phyloP scores from a whole-genome alignment of 2,888 invertebrate species.

The Acleris cristana region DNA sequence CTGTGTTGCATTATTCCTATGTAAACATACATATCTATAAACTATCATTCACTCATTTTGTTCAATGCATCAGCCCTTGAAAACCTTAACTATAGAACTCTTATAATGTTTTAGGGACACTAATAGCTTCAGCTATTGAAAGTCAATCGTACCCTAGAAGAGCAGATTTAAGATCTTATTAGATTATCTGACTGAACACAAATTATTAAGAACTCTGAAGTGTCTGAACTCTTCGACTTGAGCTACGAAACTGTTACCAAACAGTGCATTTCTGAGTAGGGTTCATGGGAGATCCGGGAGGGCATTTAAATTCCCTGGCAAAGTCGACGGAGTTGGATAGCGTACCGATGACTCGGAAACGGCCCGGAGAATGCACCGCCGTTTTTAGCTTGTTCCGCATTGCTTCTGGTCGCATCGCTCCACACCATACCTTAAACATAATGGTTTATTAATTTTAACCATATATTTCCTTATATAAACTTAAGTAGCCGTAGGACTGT shows the following conservation, averaged over 20 bases:
- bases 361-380: slow-evolving; percentile 92
- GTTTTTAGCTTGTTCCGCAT: slow-evolving; percentile 91
- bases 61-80: neutral
- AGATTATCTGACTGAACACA: too few relatives aligned
- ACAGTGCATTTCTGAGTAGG: slow-evolving; percentile 90
- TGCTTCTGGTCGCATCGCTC: slow-evolving; percentile 91
- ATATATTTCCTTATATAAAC: too few relatives aligned
- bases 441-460: too few relatives aligned
- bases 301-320: slow-evolving; percentile 88
- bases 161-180: too few relatives aligned
- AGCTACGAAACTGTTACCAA: slow-evolving; percentile 79
- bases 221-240: too few relatives aligned
- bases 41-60: neutral
- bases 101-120: too few relatives aligned
- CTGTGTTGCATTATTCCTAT: neutral
- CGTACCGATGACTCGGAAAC: slow-evolving; percentile 91
- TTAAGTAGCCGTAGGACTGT: too few relatives aligned
- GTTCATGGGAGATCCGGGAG: slow-evolving; percentile 90
- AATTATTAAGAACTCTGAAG: too few relatives aligned
- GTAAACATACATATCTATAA: neutral
- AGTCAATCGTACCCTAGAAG: too few relatives aligned
- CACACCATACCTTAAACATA: slow-evolving; percentile 87
- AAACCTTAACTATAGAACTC: too few relatives aligned
- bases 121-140: too few relatives aligned
- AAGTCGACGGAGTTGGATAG: slow-evolving; percentile 91